Evolutionary conservation across 2,888 invertebrate genomes (phyloP).

Genomic region (Toxonevra muliebris): DNA sequence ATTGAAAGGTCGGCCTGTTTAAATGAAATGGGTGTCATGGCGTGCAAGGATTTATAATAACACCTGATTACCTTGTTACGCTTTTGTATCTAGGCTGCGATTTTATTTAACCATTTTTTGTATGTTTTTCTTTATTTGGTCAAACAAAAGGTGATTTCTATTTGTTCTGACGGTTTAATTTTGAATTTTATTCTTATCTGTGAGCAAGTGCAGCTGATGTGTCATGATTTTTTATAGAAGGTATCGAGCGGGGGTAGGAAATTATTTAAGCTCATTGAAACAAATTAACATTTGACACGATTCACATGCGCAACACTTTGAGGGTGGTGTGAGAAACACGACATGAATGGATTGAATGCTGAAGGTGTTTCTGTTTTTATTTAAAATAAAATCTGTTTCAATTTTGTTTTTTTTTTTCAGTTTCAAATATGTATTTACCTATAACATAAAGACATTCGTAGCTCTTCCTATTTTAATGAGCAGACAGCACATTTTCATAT

Average conservation of each 20-base stretch:
- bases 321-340: slow-evolving; percentile 32
- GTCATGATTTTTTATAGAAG: neutral
- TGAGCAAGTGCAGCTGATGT: slow-evolving; percentile 37
- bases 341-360: slow-evolving; percentile 17
- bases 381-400: neutral
- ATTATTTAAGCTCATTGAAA: slow-evolving; percentile 31
- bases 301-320: slow-evolving; percentile 30
- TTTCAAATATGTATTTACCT: no score
- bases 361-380: neutral
- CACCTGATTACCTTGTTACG: slow-evolving; percentile 42
- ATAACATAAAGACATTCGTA: no score
- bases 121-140: neutral
- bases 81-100: slow-evolving; percentile 18
- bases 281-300: slow-evolving; percentile 38
- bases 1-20: slow-evolving; percentile 8
- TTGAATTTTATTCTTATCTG: slow-evolving; percentile 33
- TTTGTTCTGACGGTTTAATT: slow-evolving; percentile 31
- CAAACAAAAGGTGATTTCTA: slow-evolving; percentile 27
- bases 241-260: slow-evolving; percentile 10
- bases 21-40: slow-evolving; percentile 32
- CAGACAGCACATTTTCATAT: neutral
- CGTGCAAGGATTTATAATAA: slow-evolving; percentile 41
- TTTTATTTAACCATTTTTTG: slow-evolving; percentile 2
- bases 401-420: no score
- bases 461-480: no score